Evolutionary conservation across 2,113 vertebrate genomes (phyloP).

Genomic region (Glareola pratincola): DNA sequence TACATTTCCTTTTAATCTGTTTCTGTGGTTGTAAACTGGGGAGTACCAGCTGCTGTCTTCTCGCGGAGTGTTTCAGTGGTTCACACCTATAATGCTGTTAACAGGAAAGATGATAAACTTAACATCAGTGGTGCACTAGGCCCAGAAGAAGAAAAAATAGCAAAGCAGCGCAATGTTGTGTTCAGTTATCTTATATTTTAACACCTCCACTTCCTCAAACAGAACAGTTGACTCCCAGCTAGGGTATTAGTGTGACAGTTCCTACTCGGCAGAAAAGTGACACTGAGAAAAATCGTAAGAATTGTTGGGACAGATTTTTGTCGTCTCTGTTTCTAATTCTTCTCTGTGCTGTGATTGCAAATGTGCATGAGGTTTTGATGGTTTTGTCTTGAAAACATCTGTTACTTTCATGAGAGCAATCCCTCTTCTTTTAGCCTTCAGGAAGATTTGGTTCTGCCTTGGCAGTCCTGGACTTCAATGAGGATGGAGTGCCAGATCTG

Average conservation of each 20-base stretch:
- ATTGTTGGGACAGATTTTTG: neutral
- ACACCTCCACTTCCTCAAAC: neutral
- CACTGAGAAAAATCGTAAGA: neutral
- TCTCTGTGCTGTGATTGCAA: neutral
- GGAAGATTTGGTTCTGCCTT: slow-evolving; percentile 79
- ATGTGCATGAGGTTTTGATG: neutral
- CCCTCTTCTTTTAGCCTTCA: slow-evolving; percentile 60
- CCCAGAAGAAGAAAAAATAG: neutral
- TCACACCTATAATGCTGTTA: neutral
- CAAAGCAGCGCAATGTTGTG: neutral
- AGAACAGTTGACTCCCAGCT: neutral
- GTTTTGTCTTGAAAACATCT: neutral
- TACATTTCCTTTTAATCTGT: neutral
- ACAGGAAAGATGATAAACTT: neutral
- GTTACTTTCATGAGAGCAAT: neutral
- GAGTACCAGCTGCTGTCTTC: neutral
- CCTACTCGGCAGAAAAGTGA: neutral
- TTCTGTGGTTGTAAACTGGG: neutral
- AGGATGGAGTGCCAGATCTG: slow-evolving; percentile 72
- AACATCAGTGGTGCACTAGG: neutral
- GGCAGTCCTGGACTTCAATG: slow-evolving; percentile 77
- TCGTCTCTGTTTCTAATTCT: neutral
- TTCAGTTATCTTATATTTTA: neutral
- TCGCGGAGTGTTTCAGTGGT: neutral
- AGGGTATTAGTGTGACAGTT: neutral